Base-by-base conservation (phyloP, 2,113 vertebrate genomes). In the Lutjanus erythropterus region DNA sequence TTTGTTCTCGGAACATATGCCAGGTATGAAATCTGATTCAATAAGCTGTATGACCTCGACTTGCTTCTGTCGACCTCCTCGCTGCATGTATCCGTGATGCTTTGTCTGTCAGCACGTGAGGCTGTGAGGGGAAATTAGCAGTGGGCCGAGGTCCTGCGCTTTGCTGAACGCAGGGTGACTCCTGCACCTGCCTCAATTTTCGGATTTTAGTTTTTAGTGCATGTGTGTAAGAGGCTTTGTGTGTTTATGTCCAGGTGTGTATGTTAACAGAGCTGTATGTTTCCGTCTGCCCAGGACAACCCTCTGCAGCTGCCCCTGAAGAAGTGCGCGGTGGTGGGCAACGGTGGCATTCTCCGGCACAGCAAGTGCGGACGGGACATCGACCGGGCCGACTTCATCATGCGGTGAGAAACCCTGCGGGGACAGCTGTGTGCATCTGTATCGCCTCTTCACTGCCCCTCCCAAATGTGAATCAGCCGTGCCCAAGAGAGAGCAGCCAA, bases 301-400 rank as follows among this genome's bases (percentile, higher is more conserved):
- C 98, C 97, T 56, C 95, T 99, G 91, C 95, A 96, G 91, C 93
- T 96, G 80, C 97, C 97, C 11, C 87, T 99, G 92, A 99, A 97
- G 95, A 98, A 95, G 89, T 99, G 98, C 9, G 96, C 96, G 0
- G 97, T 99, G 89, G 97, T 99, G 88, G 98, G 98, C 68, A 99
- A 99, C 5, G 97, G 98, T 25, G 98, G 98, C 64, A 97, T 99
- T 91, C 95, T 99, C 90, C 96, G 97, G 81, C 94, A 93, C 88
- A 99, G 97, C 79, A 87, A 95, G 90, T 99, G 98, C 27, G 98
- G 98, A 62, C 93, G 80, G 65, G 95, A 96, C 78, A 99, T 99
- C 55, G 96, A 99, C 94, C 92, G 89, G 90, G 97, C 97, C 2
- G 93, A 97, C 91, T 99, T 99, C 90, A 92, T 99, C 93, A 96